A percentile compares a stretch with the other conserved stretches of the same genome.
These are phyloP conservation scores for Benitochromis conjunctus DNA, from an alignment of 2,113 vertebrate species.

Conservation along the genomic window DNA sequence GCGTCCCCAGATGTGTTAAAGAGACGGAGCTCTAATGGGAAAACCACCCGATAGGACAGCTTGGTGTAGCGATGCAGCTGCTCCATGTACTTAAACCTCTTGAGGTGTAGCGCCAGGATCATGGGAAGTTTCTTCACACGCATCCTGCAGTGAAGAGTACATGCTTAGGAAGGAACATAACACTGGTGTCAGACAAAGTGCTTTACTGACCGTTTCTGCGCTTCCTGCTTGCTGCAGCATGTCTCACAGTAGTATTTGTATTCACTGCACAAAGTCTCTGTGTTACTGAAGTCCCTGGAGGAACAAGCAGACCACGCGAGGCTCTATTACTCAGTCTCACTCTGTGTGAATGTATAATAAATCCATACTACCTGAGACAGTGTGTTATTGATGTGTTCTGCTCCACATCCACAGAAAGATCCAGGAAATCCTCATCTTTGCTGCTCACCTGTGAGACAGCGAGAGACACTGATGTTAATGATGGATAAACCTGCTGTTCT, in stretches of 20 bases:
- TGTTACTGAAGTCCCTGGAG: slow-evolving; percentile 97
- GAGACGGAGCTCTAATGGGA: slow-evolving; percentile 91
- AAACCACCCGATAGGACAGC: slow-evolving; percentile 93
- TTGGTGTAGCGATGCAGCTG: slow-evolving; percentile 95
- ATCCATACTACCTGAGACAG: slow-evolving; percentile 85
- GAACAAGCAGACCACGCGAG: slow-evolving; percentile 21
- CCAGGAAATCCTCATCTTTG: slow-evolving; percentile 99
- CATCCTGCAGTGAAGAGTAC: slow-evolving; percentile 77
- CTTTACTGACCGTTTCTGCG: slow-evolving; percentile 89
- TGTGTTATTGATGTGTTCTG: slow-evolving; percentile 98
- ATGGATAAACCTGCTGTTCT: neutral
- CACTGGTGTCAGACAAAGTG: neutral
- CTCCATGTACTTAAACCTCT: slow-evolving; percentile 98
- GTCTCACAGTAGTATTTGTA: slow-evolving; percentile 98
- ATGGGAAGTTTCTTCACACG: slow-evolving; percentile 94
- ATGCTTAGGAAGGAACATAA: neutral
- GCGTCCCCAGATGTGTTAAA: slow-evolving; percentile 95
- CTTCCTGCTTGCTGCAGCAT: slow-evolving; percentile 98
- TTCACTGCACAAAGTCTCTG: slow-evolving; percentile 95
- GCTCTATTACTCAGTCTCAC: neutral
- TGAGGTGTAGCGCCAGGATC: slow-evolving; percentile 96
- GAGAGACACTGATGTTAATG: neutral
- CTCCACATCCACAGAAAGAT: slow-evolving; percentile 97
- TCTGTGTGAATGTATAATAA: neutral
- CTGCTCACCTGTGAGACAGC: slow-evolving; percentile 87